Percentiles rank a stretch among this genome's conserved stretches.
phyloP scores from a whole-genome alignment of 1,140 invertebrate species.

The Teleopsis dalmanni region DNA sequence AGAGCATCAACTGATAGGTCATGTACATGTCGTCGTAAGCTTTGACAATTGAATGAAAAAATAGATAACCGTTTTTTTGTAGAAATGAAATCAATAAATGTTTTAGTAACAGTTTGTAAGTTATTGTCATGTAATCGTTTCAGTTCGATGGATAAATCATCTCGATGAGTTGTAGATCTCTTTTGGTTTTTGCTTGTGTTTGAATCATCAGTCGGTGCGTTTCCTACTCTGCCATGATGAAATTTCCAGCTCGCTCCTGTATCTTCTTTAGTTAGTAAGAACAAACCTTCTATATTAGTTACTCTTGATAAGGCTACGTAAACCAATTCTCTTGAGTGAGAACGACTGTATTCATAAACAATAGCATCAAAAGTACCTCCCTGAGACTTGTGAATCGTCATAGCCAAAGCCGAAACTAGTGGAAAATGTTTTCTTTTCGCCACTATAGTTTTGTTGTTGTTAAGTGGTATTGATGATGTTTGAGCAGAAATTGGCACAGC shows the following conservation, averaged over 20 bases:
- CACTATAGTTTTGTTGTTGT: slow-evolving; percentile 2
- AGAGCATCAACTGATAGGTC: too few species aligned
- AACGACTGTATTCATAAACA: slow-evolving; percentile 6
- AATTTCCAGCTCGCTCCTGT: too few species aligned
- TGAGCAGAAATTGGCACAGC: neutral
- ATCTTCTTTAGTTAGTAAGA: neutral
- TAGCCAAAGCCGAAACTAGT: slow-evolving; percentile 45
- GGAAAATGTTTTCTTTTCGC: slow-evolving; percentile 36
- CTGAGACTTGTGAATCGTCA: slow-evolving; percentile 48
- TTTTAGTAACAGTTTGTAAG: too few species aligned
- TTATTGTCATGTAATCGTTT: too few species aligned
- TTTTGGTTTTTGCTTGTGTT: too few species aligned
- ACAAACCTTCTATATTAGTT: neutral
- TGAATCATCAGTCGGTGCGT: too few species aligned
- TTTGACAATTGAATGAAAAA: neutral
- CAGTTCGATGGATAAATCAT: too few species aligned
- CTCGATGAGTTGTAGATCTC: too few species aligned
- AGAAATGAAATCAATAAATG: too few species aligned
- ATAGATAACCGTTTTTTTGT: neutral
- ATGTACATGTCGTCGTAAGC: neutral
- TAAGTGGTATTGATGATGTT: neutral
- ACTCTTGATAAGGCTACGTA: slow-evolving; percentile 7
- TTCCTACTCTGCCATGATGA: neutral
- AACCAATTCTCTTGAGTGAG: neutral
- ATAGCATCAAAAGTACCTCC: slow-evolving; percentile 26